Evolutionary conservation across 2,888 invertebrate genomes (phyloP).

Genomic region (Aspidapion aeneum): DNA sequence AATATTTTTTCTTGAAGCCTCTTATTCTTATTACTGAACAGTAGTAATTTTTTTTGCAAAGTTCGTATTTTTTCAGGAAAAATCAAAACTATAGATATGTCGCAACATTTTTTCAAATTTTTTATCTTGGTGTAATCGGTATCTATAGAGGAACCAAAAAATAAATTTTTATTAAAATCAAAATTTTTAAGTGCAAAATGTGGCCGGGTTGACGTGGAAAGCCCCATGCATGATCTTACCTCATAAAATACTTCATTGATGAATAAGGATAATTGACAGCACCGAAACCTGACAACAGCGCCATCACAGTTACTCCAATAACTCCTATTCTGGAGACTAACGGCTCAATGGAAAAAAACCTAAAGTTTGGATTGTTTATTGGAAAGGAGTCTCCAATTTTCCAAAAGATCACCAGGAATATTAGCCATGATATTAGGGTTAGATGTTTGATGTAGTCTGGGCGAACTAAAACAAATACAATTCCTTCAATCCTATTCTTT

Average conservation of each 20-base stretch:
- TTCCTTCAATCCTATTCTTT: neutral
- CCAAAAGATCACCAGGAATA: constrained; percentile 96
- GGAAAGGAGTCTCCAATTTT: constrained; percentile 99
- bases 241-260: constrained; percentile 97
- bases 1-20: too few relatives aligned
- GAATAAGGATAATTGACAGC: constrained; percentile 99
- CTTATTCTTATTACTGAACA: too few relatives aligned
- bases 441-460: constrained; percentile 73
- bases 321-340: constrained; percentile 97
- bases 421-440: constrained; percentile 81
- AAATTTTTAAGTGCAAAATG: too few relatives aligned
- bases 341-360: constrained; percentile 84
- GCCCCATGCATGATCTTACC: constrained; percentile 49
- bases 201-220: too few relatives aligned
- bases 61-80: too few relatives aligned
- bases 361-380: constrained; percentile 93
- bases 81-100: too few relatives aligned
- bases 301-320: constrained; percentile 99
- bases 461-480: constrained; percentile 60
- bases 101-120: too few relatives aligned
- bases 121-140: too few relatives aligned
- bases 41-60: too few relatives aligned
- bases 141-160: too few relatives aligned
- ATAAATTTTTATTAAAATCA: too few relatives aligned
- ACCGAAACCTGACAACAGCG: constrained; percentile 97